A percentile compares a stretch with the other conserved stretches of the same genome.
Evolutionary conservation across 2,888 invertebrate genomes (phyloP).

Genomic region (Athetis lepigone): DNA sequence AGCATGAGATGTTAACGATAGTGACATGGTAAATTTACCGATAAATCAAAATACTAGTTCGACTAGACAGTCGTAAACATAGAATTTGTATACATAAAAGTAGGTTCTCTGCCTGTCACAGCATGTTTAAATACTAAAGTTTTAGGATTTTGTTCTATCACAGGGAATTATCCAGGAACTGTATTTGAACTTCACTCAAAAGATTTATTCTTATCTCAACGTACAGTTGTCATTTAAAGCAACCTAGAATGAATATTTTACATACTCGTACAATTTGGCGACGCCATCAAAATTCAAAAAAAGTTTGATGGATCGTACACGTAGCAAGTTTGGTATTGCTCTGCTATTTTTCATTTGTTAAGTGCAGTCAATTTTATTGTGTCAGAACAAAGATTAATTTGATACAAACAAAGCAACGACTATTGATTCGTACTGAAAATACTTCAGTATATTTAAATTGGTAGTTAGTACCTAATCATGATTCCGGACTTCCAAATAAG

Average conservation of each 20-base stretch:
- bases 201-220: background rate
- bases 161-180: too few relatives aligned
- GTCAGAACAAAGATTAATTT: slow-evolving; percentile 15
- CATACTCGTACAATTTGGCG: background rate
- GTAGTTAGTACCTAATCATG: slow-evolving; percentile 61
- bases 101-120: background rate
- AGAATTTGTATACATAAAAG: too few relatives aligned
- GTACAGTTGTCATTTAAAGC: background rate
- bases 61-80: slow-evolving; percentile 1
- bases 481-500: slow-evolving; percentile 67
- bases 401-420: slow-evolving; percentile 11
- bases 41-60: background rate
- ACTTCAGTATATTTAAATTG: slow-evolving; percentile 18
- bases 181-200: too few relatives aligned
- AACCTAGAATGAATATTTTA: slow-evolving; percentile 3
- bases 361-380: slow-evolving; percentile 10
- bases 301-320: slow-evolving; percentile 1
- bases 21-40: background rate
- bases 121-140: background rate
- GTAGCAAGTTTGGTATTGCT: background rate
- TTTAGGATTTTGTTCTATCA: background rate
- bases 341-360: slow-evolving; percentile 13
- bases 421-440: slow-evolving; percentile 28
- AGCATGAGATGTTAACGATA: background rate
- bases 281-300: slow-evolving; percentile 1